Percentiles rank a stretch among this genome's conserved stretches.
These are phyloP conservation scores for Fistularia commersonii DNA, from an alignment of 2,797 vertebrate genomes.

Conservation along the genomic window DNA sequence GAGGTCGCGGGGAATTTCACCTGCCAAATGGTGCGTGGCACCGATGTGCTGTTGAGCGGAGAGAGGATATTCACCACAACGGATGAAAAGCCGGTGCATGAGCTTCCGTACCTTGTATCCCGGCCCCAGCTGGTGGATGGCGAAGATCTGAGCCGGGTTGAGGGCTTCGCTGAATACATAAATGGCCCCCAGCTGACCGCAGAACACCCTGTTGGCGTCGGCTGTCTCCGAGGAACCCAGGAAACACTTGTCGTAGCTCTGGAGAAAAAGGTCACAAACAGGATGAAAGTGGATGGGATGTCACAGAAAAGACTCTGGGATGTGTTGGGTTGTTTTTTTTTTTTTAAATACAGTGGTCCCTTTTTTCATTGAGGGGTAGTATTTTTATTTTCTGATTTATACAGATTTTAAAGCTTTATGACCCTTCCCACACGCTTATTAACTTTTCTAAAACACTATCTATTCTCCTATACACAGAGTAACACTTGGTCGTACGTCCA, in stretches of 20 bases:
- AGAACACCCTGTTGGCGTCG: constrained; percentile 96
- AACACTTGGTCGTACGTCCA: too few species aligned
- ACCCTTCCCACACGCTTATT: too few species aligned
- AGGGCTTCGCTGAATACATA: constrained; percentile 98
- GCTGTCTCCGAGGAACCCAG: constrained; percentile 98
- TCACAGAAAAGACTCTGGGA: background rate
- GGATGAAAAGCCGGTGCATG: background rate
- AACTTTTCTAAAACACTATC: too few species aligned
- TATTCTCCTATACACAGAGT: too few species aligned
- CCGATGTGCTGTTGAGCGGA: constrained; percentile 4
- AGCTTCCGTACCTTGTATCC: constrained; percentile 89
- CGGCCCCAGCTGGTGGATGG: constrained; percentile 96
- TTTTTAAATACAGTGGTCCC: too few species aligned
- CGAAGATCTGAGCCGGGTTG: constrained; percentile 98
- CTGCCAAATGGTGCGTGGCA: constrained; percentile 14
- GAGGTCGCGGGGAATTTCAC: constrained; percentile 3
- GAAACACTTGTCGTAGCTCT: constrained; percentile 99
- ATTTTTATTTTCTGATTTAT: too few species aligned
- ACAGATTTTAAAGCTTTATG: too few species aligned
- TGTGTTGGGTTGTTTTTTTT: background rate
- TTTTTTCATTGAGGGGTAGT: too few species aligned
- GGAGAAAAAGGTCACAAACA: constrained; percentile 10
- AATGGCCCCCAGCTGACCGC: constrained; percentile 94
- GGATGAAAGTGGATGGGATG: constrained; percentile 2
- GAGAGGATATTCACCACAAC: background rate